A percentile compares a stretch with the other conserved stretches of the same genome.
Conservation (phyloP, 2,888 invertebrate species). For the Stenotaenia linearis region DNA sequence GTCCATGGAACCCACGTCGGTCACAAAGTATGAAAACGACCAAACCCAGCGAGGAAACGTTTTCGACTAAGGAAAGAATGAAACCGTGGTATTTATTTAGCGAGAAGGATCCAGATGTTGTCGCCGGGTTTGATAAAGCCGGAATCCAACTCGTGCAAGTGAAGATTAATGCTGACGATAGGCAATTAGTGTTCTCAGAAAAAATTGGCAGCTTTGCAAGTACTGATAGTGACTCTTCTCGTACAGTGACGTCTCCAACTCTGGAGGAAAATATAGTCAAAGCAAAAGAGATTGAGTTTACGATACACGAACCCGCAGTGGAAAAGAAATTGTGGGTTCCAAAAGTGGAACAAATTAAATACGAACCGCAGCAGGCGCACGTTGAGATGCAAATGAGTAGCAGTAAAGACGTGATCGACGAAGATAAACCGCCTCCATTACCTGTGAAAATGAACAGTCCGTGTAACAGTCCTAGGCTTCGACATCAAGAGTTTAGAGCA, state of each 20-base stretch:
- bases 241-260: background rate
- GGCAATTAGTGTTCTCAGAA: background rate
- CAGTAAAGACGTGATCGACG: background rate
- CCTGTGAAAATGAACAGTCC: conserved; percentile 32
- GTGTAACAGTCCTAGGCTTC: background rate
- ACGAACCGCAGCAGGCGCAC: background rate
- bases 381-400: background rate
- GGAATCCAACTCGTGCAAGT: conserved; percentile 24
- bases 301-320: background rate
- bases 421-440: conserved; percentile 26
- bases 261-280: background rate
- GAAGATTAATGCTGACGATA: background rate
- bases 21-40: background rate
- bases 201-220: background rate
- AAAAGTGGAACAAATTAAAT: background rate
- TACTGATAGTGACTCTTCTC: background rate
- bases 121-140: background rate
- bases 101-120: background rate
- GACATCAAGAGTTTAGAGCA: background rate
- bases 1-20: background rate
- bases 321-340: background rate
- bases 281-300: background rate
- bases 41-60: background rate
- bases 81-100: background rate
- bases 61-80: background rate